phyloP scores from a whole-genome alignment of 2,797 vertebrate species.

The Malacoctenus gilli region DNA sequence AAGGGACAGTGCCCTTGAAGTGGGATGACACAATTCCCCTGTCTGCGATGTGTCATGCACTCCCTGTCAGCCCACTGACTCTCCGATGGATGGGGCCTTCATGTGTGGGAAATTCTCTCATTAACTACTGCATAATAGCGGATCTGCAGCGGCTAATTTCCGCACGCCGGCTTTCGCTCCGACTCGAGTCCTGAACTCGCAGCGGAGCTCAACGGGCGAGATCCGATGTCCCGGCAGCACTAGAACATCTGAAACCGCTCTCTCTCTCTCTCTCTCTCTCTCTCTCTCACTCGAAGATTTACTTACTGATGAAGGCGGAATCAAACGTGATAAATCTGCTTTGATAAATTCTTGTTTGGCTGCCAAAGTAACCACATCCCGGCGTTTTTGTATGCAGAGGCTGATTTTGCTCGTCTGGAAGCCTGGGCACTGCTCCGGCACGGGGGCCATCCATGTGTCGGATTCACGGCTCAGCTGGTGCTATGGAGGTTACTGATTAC shows the following conservation, averaged over 20 bases:
- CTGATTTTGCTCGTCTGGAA: not conserved
- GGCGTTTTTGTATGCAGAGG: not conserved
- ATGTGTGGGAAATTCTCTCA: slow-evolving; percentile 6
- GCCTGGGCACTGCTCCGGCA: not conserved
- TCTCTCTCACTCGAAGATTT: too few species aligned
- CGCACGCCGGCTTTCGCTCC: too few species aligned
- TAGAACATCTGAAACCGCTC: not conserved
- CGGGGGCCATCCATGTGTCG: not conserved
- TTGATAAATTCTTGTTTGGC: not conserved
- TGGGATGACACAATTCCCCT: slow-evolving; percentile 42
- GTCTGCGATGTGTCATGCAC: slow-evolving; percentile 35
- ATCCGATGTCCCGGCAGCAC: not conserved
- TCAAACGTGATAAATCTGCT: not conserved
- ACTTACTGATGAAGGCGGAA: not conserved
- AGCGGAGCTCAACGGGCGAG: not conserved
- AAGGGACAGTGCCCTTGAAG: slow-evolving; percentile 42
- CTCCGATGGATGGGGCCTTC: not conserved
- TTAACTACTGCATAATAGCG: not conserved
- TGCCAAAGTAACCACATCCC: not conserved
- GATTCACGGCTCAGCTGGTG: too few species aligned
- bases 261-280: too few species aligned
- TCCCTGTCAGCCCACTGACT: slow-evolving; percentile 21
- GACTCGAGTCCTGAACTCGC: not conserved
- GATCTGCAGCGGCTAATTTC: too few species aligned
- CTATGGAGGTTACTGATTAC: too few species aligned